A percentile compares a stretch with the other conserved stretches of the same genome.
phyloP scores from a whole-genome alignment of 1,140 invertebrate species.

The Calliphora vicina region DNA sequence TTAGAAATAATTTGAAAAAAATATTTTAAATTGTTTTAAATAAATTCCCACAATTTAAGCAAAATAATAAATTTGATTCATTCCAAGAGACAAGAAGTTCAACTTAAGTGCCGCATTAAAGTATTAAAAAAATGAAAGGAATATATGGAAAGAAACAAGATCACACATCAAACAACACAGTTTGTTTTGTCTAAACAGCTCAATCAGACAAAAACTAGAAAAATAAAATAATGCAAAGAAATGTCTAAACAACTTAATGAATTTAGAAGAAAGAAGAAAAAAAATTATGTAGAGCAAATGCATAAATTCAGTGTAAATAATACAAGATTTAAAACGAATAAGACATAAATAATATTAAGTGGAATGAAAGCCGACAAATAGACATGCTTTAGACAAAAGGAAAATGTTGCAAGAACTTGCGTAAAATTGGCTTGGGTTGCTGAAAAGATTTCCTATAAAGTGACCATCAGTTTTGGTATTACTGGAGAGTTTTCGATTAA shows the following conservation, averaged over 20 bases:
- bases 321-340: background rate
- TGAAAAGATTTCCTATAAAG: too few species aligned
- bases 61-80: slow-evolving; percentile 1
- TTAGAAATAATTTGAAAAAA: too few species aligned
- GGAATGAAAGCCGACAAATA: background rate
- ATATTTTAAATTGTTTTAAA: background rate
- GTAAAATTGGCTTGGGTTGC: too few species aligned
- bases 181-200: background rate
- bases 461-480: too few species aligned
- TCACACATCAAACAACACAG: background rate
- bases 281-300: background rate
- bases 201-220: background rate
- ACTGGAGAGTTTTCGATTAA: too few species aligned
- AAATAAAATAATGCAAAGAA: background rate
- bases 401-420: too few species aligned
- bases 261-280: background rate
- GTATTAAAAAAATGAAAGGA: background rate
- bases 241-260: background rate
- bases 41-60: background rate
- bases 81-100: background rate
- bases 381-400: background rate
- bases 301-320: background rate
- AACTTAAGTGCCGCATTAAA: background rate
- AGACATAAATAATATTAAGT: background rate
- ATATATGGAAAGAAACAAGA: background rate